Conservation (phyloP, 2,888 invertebrate genomes). For the Sepiola atlantica region DNA sequence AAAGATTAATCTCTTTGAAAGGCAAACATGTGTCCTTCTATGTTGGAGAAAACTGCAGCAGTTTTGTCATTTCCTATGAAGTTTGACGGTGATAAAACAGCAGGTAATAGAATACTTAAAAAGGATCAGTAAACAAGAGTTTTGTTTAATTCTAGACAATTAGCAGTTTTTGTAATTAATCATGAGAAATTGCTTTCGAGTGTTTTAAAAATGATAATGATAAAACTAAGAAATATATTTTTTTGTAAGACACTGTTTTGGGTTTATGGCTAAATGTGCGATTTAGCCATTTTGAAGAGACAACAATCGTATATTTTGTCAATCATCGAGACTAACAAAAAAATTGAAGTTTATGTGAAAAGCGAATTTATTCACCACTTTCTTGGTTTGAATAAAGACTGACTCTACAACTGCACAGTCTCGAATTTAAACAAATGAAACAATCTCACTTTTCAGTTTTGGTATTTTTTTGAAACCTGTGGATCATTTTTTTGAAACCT, state of each 20-base stretch:
- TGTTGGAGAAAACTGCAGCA: not conserved
- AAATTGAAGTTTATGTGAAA: not conserved
- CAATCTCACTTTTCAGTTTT: not conserved
- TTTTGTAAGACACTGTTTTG: not conserved
- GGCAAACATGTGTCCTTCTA: not conserved
- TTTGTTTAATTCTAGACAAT: not conserved
- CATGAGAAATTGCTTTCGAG: not conserved
- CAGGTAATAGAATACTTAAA: not conserved
- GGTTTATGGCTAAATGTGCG: not conserved
- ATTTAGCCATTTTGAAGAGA: not conserved
- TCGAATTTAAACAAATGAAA: not conserved
- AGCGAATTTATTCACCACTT: not conserved
- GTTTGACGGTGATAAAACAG: not conserved
- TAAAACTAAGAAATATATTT: not conserved
- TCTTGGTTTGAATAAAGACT: not conserved
- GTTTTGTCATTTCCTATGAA: not conserved
- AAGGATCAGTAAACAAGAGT: not conserved
- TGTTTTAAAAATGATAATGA: not conserved
- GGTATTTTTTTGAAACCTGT: not conserved
- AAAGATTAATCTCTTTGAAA: not conserved
- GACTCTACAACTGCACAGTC: not conserved
- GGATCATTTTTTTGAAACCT: not conserved
- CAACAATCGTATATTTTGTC: not conserved
- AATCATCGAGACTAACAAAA: not conserved
- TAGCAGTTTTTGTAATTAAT: not conserved